Percentiles rank a stretch among this genome's conserved stretches.
Evolutionary conservation across 2,888 invertebrate species (phyloP).

Genomic region (Clistopyga incitator): DNA sequence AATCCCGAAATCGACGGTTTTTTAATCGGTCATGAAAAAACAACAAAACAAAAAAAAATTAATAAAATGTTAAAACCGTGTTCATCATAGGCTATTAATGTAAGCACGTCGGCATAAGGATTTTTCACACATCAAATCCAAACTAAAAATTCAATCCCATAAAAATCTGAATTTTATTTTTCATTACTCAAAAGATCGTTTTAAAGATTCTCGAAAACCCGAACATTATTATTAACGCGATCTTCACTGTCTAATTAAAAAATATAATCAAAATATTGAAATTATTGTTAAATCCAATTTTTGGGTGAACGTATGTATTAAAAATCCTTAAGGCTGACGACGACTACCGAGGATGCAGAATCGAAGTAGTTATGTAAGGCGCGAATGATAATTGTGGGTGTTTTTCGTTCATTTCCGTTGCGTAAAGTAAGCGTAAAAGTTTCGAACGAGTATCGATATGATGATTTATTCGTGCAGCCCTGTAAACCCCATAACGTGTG

Average conservation of each 20-base stretch:
- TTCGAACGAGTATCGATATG: slow-evolving; percentile 32
- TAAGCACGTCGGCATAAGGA: slow-evolving; percentile 24
- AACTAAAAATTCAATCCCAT: too few species aligned
- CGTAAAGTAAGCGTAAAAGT: neutral
- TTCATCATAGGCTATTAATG: slow-evolving; percentile 61
- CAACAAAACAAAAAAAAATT: slow-evolving; percentile 6
- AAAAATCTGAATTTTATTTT: too few species aligned
- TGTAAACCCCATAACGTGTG: neutral
- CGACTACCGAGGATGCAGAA: slow-evolving; percentile 1
- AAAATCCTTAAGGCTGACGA: neutral
- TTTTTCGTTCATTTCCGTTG: slow-evolving; percentile 20
- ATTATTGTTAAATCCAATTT: too few species aligned
- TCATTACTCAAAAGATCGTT: too few species aligned
- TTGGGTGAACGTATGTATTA: too few species aligned
- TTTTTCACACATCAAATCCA: too few species aligned
- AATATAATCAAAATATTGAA: too few species aligned
- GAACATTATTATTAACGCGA: too few species aligned
- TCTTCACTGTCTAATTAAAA: too few species aligned
- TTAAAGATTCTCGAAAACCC: too few species aligned
- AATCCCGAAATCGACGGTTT: slow-evolving; percentile 59
- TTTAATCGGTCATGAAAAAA: slow-evolving; percentile 48
- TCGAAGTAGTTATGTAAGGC: slow-evolving; percentile 28
- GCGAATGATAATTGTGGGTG: slow-evolving; percentile 44
- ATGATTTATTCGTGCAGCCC: slow-evolving; percentile 47
- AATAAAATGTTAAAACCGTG: slow-evolving; percentile 60